Base-by-base conservation (phyloP, 1,140 invertebrate genomes). In the Drosophila mauritiana region DNA sequence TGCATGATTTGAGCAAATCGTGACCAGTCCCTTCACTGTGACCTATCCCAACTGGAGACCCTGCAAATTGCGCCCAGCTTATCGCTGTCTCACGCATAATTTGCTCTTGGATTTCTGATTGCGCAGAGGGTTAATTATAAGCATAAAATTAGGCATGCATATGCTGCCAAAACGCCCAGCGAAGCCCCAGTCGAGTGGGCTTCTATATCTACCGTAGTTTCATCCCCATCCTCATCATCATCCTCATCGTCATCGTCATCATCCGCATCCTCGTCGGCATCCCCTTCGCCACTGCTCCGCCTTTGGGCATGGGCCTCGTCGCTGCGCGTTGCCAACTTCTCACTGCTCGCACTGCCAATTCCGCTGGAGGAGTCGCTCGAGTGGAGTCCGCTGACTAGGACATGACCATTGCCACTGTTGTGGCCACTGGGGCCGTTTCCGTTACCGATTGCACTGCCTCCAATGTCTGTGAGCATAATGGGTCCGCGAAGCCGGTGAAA, bases 191-290 rank as follows among this genome's bases (percentile, higher is more conserved):
- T 39, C 25, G 25, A 63, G 31, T 34, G 27, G 15, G 22, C 39
- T 57, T 80, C 40, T 90, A 85, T 45, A 61, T 80, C 40, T 90
- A 90, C 85, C 85, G 85, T 89, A 56, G 67, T 78, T 62, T 73
- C 80, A 68, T 88, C 79, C 39, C 65, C 83, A 10, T 85, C 72
- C 0, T 84, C 78, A 3, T 78, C 68, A 0, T 78, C 77, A 2
- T 43, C 42, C 7, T 83, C 72, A 0, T 83, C 78, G 2, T 80
- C 68, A 0, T 78, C 77, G 2, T 72, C 80, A 11, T 68, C 73
- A 4, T 73, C 64, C 0, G 56, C 81, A 3, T 75, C 78, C 0
- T 55, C 72, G 17, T 70, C 79, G 7, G 51, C 78, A 25, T 72
- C 62, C 0, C 56, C 63, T 25, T 78, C 48, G 1, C 43, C 65